Percentiles rank a stretch among this genome's conserved stretches.
Conservation (phyloP, 2,797 vertebrate genomes). For the Myotis vivesi region DNA sequence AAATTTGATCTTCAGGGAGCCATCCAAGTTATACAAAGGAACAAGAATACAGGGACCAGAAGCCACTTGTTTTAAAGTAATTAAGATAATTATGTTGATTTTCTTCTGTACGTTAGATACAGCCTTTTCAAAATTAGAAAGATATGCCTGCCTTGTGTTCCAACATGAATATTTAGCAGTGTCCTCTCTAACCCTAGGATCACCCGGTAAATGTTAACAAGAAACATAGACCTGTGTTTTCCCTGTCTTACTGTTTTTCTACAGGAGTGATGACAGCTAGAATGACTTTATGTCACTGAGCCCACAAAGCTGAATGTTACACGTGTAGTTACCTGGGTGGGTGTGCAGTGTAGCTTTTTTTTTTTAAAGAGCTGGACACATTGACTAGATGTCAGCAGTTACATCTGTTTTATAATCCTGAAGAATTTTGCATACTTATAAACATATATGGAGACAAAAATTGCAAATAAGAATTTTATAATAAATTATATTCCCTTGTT, state of each 20-base stretch:
- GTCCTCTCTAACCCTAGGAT: constrained; percentile 66
- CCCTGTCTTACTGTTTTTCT: constrained; percentile 65
- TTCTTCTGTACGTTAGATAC: neutral
- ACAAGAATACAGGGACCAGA: neutral
- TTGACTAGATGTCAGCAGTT: constrained; percentile 55
- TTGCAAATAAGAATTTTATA: constrained; percentile 54
- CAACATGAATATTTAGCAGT: constrained; percentile 73
- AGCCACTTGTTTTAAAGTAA: constrained; percentile 11
- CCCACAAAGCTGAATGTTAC: constrained; percentile 69
- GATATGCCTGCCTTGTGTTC: neutral
- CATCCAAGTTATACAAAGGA: neutral
- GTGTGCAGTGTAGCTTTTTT: constrained; percentile 32
- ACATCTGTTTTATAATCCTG: constrained; percentile 32
- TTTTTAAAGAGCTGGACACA: constrained; percentile 49
- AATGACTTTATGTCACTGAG: constrained; percentile 72
- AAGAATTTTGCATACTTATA: constrained; percentile 57
- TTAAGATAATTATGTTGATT: constrained; percentile 20
- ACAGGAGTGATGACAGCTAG: constrained; percentile 73
- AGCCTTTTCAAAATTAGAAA: constrained; percentile 65
- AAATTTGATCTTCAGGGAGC: neutral
- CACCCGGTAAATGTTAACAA: constrained; percentile 78
- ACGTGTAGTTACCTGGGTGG: constrained; percentile 67
- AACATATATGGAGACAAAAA: constrained; percentile 33
- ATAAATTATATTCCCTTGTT: constrained; percentile 30
- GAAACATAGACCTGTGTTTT: constrained; percentile 75